Evolutionary conservation across 2,888 invertebrate genomes (phyloP).

Genomic region (Formica aserva): DNA sequence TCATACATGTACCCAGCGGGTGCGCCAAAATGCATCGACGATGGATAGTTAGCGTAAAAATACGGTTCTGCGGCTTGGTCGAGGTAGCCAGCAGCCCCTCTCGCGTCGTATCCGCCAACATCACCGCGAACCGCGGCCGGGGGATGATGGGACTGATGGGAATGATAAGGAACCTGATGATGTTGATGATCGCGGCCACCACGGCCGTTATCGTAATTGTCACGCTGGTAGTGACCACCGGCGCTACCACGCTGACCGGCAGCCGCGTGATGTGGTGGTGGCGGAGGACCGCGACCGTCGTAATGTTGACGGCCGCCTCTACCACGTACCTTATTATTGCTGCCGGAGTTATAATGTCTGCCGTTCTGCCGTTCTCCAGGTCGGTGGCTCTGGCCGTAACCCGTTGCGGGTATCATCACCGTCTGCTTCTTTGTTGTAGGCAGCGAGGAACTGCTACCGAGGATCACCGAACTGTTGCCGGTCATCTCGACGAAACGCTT

Average conservation of each 20-base stretch:
- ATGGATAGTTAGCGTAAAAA: conserved; percentile 79
- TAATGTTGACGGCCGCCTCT: conserved; percentile 78
- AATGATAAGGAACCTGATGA: conserved; percentile 53
- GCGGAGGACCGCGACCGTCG: conserved; percentile 78
- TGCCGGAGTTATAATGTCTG: conserved; percentile 82
- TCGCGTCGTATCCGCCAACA: conserved; percentile 57
- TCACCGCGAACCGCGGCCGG: conserved; percentile 51
- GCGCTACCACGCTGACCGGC: conserved; percentile 67
- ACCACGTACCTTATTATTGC: conserved; percentile 85
- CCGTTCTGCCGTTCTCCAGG: conserved; percentile 83
- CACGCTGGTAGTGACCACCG: conserved; percentile 75
- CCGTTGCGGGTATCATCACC: conserved; percentile 62
- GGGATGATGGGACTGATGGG: conserved; percentile 42
- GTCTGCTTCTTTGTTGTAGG: conserved; percentile 73
- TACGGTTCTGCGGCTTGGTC: conserved; percentile 72
- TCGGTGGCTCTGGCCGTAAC: conserved; percentile 72
- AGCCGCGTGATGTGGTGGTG: conserved; percentile 75
- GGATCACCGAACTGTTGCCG: conserved; percentile 84
- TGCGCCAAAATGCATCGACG: conserved; percentile 71
- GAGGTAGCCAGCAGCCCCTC: conserved; percentile 51
- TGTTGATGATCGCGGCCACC: conserved; percentile 65
- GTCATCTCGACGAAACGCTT: conserved; percentile 84
- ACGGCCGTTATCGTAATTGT: conserved; percentile 66
- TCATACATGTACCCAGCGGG: conserved; percentile 79
- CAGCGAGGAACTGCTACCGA: conserved; percentile 56